phyloP scores from a whole-genome alignment of 1,140 invertebrate species.

The Halictus rubicundus region DNA sequence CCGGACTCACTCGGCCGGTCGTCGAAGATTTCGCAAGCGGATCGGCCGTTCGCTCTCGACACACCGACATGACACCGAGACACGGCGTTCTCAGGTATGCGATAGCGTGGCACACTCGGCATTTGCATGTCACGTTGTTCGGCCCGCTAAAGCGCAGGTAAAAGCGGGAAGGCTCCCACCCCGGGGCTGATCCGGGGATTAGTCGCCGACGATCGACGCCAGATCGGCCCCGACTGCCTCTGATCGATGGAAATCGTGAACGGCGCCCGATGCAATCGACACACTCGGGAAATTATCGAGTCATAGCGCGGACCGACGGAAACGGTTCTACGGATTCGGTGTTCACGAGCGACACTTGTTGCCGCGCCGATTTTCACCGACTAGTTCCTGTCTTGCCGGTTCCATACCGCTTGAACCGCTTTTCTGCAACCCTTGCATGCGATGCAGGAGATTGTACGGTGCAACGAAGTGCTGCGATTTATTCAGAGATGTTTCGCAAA shows the following conservation, averaged over 20 bases:
- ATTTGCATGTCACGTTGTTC: slow-evolving; percentile 62
- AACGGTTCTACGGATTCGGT: background rate
- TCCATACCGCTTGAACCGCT: background rate
- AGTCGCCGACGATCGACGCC: slow-evolving; percentile 53
- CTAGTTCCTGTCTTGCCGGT: background rate
- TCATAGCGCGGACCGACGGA: background rate
- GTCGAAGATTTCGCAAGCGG: slow-evolving; percentile 62
- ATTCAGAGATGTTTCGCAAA: too few species aligned
- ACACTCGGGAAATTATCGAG: slow-evolving; percentile 20
- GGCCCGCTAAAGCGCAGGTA: slow-evolving; percentile 35
- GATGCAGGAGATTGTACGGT: too few species aligned
- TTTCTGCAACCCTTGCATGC: background rate
- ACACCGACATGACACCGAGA: background rate
- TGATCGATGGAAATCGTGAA: slow-evolving; percentile 63
- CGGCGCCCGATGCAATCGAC: slow-evolving; percentile 22
- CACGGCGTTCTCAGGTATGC: slow-evolving; percentile 42
- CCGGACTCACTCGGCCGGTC: slow-evolving; percentile 36
- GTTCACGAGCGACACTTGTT: slow-evolving; percentile 11
- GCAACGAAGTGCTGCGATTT: too few species aligned
- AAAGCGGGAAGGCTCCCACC: slow-evolving; percentile 40
- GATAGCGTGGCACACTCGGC: slow-evolving; percentile 55
- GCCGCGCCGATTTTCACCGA: background rate
- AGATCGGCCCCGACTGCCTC: slow-evolving; percentile 17
- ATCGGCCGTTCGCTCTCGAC: slow-evolving; percentile 41
- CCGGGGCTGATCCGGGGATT: slow-evolving; percentile 53